These are phyloP conservation scores for Eonycteris spelaea DNA, from an alignment of 2,113 vertebrate genomes.

Conservation along the genomic window DNA sequence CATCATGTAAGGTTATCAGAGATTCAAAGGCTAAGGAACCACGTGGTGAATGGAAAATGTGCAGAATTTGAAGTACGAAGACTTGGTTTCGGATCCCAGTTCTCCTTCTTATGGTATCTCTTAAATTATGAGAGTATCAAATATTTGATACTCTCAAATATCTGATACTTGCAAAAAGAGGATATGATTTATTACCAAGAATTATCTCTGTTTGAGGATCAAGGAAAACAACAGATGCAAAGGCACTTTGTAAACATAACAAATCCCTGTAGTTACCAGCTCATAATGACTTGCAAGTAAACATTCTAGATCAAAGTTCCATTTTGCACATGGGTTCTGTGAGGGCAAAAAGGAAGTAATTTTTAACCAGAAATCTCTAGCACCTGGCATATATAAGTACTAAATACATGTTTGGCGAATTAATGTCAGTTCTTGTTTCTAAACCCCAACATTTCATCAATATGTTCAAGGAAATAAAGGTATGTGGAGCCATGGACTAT, in stretches of 20 bases:
- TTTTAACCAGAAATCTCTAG: not conserved
- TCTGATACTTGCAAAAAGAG: not conserved
- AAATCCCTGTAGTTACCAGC: not conserved
- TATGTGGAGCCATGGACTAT: not conserved
- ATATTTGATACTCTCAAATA: not conserved
- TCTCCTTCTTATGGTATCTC: not conserved
- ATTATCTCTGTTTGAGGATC: not conserved
- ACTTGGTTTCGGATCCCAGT: not conserved
- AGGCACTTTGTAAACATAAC: not conserved
- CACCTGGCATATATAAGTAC: not conserved
- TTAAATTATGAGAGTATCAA: not conserved
- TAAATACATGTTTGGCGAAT: not conserved
- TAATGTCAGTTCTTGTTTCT: not conserved
- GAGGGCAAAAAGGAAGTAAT: not conserved
- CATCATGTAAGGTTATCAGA: not conserved
- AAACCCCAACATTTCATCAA: not conserved
- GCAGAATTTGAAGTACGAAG: not conserved
- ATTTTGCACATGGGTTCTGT: not conserved
- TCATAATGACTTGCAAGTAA: not conserved
- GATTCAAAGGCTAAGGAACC: not conserved
- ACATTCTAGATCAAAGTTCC: not conserved
- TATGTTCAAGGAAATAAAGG: not conserved
- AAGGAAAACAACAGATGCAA: not conserved
- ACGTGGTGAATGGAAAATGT: not conserved
- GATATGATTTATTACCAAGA: not conserved